Evolutionary conservation across 2,113 vertebrate genomes (phyloP).

Genomic region (Hystrix brachyura): DNA sequence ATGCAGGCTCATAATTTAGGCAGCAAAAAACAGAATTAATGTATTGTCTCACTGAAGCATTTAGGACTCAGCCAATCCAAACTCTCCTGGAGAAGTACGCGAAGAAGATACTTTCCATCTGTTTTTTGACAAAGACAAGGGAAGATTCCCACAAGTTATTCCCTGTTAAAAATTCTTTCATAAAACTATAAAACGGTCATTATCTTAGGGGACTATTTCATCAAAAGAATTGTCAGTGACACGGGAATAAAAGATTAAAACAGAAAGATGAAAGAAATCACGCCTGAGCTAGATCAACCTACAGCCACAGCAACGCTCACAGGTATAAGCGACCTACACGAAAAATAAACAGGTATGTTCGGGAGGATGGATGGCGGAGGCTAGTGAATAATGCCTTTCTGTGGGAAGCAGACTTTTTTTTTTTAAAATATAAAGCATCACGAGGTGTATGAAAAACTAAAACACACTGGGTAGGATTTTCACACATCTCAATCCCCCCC

Average conservation of each 20-base stretch:
- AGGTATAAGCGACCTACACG: neutral
- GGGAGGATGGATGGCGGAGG: neutral
- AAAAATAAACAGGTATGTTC: neutral
- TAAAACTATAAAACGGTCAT: neutral
- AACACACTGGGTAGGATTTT: neutral
- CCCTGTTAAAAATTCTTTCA: conserved; percentile 19
- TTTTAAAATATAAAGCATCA: neutral
- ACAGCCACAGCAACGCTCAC: neutral
- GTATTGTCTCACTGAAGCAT: conserved; percentile 75
- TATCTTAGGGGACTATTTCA: neutral
- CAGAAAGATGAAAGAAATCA: neutral
- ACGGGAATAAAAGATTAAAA: neutral
- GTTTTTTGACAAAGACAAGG: conserved; percentile 86
- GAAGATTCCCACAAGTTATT: conserved; percentile 70
- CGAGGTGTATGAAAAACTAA: neutral
- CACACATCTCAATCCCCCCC: rapidly evolving
- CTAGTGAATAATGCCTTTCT: conserved; percentile 30
- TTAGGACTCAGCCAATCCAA: conserved; percentile 82
- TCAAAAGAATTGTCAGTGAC: conserved; percentile 41
- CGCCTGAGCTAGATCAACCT: neutral
- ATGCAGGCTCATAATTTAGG: conserved; percentile 80
- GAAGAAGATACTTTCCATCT: conserved; percentile 88
- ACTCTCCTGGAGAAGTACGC: conserved; percentile 85
- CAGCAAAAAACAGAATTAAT: conserved; percentile 82
- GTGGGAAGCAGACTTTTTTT: neutral